Conservation (phyloP, 2,888 invertebrate species). For the Andrena camellia region DNA sequence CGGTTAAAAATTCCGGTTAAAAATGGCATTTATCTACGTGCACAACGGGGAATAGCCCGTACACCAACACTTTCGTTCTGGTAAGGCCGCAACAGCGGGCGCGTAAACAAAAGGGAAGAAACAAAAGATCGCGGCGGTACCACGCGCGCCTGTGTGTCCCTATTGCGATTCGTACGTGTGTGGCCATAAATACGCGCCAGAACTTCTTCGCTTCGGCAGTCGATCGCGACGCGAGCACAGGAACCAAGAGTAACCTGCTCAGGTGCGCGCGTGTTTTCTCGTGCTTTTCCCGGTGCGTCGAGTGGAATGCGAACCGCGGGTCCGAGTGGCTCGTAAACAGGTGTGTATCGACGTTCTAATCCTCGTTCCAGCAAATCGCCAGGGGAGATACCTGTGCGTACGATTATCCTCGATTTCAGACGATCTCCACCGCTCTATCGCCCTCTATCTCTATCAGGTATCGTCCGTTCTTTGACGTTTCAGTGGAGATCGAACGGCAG, state of each 20-base stretch:
- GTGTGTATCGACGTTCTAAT: conserved; percentile 7
- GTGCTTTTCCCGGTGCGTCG: conserved; percentile 20
- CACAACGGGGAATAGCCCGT: background rate
- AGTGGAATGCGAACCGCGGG: conserved; percentile 32
- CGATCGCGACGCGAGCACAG: conserved; percentile 63
- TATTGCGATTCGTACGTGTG: conserved; percentile 39
- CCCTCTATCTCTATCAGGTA: background rate
- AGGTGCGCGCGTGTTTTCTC: conserved; percentile 57
- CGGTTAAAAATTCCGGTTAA: no score
- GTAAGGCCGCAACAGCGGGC: background rate
- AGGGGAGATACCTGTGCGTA: background rate
- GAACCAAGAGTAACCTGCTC: conserved; percentile 61
- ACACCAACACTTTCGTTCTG: background rate
- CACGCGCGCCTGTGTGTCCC: background rate
- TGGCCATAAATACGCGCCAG: conserved; percentile 62
- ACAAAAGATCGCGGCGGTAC: background rate
- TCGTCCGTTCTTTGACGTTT: background rate
- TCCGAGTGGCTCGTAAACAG: conserved; percentile 23
- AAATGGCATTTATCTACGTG: no score
- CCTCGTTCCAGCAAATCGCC: background rate
- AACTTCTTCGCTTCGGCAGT: conserved; percentile 65
- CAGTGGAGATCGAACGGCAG: background rate
- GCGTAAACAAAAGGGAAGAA: background rate
- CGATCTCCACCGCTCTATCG: background rate
- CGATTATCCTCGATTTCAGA: background rate